phyloP scores from a whole-genome alignment of 2,113 vertebrate species.

The Tonatia bakeri region DNA sequence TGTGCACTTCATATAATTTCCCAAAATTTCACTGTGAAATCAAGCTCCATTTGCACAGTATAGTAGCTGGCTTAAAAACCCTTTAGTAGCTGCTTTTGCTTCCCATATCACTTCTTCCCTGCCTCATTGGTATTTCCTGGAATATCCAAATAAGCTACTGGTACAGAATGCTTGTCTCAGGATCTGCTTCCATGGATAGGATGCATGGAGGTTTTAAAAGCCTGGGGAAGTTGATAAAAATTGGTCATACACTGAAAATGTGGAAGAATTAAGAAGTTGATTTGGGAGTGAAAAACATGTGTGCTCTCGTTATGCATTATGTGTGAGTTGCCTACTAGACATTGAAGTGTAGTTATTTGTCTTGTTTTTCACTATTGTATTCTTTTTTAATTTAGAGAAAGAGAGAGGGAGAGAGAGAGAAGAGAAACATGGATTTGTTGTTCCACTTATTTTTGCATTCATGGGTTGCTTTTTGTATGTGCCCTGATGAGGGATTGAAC shows the following conservation, averaged over 20 bases:
- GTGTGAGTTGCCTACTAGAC: background rate
- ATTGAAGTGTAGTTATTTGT: background rate
- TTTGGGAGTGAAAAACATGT: background rate
- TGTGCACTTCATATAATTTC: background rate
- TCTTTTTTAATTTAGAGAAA: background rate
- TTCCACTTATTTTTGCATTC: too few species aligned
- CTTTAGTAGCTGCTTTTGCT: background rate
- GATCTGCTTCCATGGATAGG: background rate
- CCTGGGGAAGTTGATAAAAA: background rate
- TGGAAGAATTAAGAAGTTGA: background rate
- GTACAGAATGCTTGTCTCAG: background rate
- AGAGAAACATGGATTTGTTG: too few species aligned
- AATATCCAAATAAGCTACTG: background rate
- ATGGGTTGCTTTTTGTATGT: too few species aligned
- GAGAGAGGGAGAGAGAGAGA: too few species aligned
- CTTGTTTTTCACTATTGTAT: background rate
- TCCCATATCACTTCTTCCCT: background rate
- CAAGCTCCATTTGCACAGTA: background rate
- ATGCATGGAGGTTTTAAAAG: background rate
- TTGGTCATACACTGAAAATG: background rate
- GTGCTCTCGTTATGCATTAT: background rate
- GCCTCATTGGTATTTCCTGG: background rate
- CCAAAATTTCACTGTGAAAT: background rate
- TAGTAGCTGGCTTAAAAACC: background rate
- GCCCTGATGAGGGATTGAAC: too few species aligned